Percentiles rank a stretch among this genome's conserved stretches.
These are phyloP conservation scores for Galerucella pusilla DNA, from an alignment of 2,888 invertebrate genomes.

Conservation along the genomic window DNA sequence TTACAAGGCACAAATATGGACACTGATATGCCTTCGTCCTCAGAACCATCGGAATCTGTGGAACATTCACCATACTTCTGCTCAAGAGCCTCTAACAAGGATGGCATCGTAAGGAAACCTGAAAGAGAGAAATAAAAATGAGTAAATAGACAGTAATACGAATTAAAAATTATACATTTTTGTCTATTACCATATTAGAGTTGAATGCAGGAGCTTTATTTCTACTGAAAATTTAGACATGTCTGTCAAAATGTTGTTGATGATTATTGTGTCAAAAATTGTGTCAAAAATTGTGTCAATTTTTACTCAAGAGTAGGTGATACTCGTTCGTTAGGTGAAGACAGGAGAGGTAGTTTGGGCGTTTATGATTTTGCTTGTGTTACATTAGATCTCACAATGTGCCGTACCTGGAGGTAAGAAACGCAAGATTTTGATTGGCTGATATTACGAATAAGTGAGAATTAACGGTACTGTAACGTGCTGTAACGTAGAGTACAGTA, in stretches of 20 bases:
- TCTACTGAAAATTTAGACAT: slow-evolving; percentile 12
- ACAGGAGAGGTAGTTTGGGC: no score
- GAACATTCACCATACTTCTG: slow-evolving; percentile 79
- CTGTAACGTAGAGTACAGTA: no score
- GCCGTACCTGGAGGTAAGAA: no score
- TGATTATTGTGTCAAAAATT: background rate
- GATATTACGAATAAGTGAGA: no score
- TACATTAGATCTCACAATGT: no score
- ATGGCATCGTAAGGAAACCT: slow-evolving; percentile 75
- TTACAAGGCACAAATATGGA: slow-evolving; percentile 89
- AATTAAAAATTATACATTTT: background rate
- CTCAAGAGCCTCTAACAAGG: slow-evolving; percentile 89
- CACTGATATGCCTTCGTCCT: slow-evolving; percentile 76
- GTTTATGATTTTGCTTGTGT: no score
- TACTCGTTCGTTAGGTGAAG: no score
- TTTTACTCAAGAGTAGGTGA: background rate
- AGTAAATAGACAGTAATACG: background rate
- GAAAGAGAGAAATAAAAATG: slow-evolving; percentile 29
- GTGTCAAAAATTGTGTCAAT: background rate
- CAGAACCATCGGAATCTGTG: slow-evolving; percentile 70
- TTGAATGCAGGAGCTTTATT: background rate
- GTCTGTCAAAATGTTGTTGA: background rate
- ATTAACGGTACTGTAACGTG: no score
- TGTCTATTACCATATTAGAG: slow-evolving; percentile 4
- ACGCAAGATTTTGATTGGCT: no score